Conservation (phyloP, 2,888 invertebrate genomes). For the Allolobophora icterica region DNA sequence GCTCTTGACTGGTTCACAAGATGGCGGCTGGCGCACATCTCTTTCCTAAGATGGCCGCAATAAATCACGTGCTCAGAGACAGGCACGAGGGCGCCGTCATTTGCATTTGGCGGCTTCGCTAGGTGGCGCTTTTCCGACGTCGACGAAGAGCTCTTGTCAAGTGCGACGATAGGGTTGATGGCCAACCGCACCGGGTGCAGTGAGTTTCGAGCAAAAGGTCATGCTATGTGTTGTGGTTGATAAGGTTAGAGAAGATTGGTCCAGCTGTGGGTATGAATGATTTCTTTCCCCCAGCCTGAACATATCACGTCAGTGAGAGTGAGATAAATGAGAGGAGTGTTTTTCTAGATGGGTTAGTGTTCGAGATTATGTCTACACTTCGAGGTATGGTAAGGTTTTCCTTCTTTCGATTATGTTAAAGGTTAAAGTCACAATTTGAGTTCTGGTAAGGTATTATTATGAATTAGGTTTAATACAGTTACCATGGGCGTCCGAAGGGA, state of each 20-base stretch:
- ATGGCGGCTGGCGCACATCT: slow-evolving; percentile 7
- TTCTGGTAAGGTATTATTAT: no score
- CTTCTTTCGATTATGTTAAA: no score
- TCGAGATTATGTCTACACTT: no score
- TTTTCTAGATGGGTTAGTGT: no score
- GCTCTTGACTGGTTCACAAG: slow-evolving; percentile 11
- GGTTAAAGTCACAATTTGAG: no score
- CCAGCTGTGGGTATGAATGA: no score
- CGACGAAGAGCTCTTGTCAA: not conserved
- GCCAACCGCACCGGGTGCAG: not conserved
- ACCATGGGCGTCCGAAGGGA: no score
- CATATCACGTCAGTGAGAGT: no score
- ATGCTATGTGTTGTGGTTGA: not conserved
- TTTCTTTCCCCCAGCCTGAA: no score
- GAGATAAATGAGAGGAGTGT: no score
- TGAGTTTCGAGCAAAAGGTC: not conserved
- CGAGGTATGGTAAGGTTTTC: no score
- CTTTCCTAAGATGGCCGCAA: slow-evolving; percentile 17
- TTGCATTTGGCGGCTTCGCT: slow-evolving; percentile 6
- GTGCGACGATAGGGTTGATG: not conserved
- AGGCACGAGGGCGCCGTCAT: not conserved
- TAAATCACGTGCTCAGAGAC: not conserved
- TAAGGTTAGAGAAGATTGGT: not conserved
- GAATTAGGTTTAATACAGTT: no score
- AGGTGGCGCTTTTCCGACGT: not conserved